Percentiles rank a stretch among this genome's conserved stretches.
Conservation (phyloP, 1,140 invertebrate species). For the Condylostylus longicornis region DNA sequence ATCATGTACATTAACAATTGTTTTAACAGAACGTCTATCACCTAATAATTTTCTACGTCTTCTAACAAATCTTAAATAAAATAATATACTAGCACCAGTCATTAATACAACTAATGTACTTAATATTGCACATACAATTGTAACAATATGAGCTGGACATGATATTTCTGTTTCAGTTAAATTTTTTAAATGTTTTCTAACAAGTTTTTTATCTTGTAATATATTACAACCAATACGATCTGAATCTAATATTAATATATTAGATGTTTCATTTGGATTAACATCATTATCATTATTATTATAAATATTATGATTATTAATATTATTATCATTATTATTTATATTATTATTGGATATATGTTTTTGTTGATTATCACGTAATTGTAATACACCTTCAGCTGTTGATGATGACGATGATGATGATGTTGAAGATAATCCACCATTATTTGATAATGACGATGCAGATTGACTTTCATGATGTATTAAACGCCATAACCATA, state of each 20-base stretch:
- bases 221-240: constrained; percentile 29
- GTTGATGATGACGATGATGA: neutral
- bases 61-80: constrained; percentile 28
- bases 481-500: constrained; percentile 69
- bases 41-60: constrained; percentile 22
- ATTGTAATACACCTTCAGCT: neutral
- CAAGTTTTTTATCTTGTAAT: constrained; percentile 22
- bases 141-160: constrained; percentile 30
- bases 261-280: too few relatives aligned
- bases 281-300: too few relatives aligned
- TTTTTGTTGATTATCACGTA: neutral
- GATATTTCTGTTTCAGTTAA: constrained; percentile 30
- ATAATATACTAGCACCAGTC: constrained; percentile 26
- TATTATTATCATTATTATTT: neutral
- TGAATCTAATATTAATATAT: constrained; percentile 24
- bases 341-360: too few relatives aligned
- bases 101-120: constrained; percentile 24
- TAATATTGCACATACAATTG: constrained; percentile 29
- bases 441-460: neutral
- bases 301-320: too few relatives aligned
- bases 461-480: too few relatives aligned
- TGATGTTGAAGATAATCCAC: too few relatives aligned
- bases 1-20: constrained; percentile 29
- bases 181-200: constrained; percentile 14
- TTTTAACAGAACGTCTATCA: constrained; percentile 25